Percentiles rank a stretch among this genome's conserved stretches.
Conservation (phyloP, 2,888 invertebrate genomes). For the Epistrophe grossulariae region DNA sequence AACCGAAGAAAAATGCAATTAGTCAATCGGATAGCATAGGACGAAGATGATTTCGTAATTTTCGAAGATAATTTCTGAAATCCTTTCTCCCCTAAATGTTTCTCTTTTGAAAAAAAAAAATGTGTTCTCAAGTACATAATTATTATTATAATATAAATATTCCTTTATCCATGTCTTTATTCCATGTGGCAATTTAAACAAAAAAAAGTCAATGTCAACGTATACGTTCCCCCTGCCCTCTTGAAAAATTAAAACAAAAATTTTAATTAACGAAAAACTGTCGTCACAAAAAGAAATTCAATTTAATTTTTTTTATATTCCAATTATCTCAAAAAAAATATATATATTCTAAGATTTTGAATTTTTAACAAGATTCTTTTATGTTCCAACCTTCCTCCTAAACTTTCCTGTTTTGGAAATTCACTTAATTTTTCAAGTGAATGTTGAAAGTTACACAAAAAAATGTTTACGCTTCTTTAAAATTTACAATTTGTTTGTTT, state of each 20-base stretch:
- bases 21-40: conserved; percentile 85
- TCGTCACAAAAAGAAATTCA: conserved; percentile 11
- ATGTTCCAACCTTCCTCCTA: not conserved
- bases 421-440: conserved; percentile 68
- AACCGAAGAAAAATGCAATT: conserved; percentile 87
- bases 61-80: conserved; percentile 69
- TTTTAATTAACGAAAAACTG: not conserved
- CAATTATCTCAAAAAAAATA: not conserved
- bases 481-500: conserved; percentile 53
- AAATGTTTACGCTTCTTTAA: conserved; percentile 60
- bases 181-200: conserved; percentile 26
- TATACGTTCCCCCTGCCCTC: not conserved
- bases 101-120: conserved; percentile 2
- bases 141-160: conserved; percentile 15
- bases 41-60: conserved; percentile 69
- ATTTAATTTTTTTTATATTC: conserved; percentile 18
- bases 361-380: conserved; percentile 13
- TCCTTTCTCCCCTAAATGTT: not conserved
- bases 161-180: conserved; percentile 32
- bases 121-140: conserved; percentile 51
- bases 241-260: not conserved
- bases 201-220: conserved; percentile 18
- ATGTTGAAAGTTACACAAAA: conserved; percentile 25
- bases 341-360: not conserved
- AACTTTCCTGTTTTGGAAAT: not conserved